Conservation (phyloP, 2,797 vertebrate genomes). For the Peromyscus attwateri region DNA sequence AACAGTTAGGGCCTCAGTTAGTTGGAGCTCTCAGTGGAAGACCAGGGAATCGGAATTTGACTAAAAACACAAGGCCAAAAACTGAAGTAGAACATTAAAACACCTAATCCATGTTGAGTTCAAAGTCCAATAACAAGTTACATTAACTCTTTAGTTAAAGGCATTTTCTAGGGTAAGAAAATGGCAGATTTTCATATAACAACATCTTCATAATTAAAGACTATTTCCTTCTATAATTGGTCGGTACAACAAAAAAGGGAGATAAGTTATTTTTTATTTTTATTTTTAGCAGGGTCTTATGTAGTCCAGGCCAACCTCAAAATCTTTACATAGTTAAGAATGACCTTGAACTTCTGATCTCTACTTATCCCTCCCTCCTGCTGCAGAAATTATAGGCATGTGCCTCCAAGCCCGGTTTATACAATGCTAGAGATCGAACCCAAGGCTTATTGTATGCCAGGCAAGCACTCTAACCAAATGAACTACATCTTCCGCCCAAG, state of each 20-base stretch:
- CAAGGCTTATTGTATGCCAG: neutral
- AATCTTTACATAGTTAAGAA: neutral
- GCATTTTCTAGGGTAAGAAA: conserved; percentile 21
- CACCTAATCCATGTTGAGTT: neutral
- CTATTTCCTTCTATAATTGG: conserved; percentile 27
- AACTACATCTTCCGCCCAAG: neutral
- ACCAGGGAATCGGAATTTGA: neutral
- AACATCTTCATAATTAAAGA: neutral
- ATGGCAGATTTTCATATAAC: neutral
- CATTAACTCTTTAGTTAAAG: neutral
- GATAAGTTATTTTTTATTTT: neutral
- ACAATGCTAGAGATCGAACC: neutral
- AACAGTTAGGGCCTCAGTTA: too few species aligned
- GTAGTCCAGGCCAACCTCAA: neutral
- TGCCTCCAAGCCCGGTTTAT: too few species aligned
- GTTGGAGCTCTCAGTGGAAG: neutral
- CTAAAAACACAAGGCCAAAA: conserved; percentile 47
- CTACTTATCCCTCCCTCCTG: neutral
- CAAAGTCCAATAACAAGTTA: neutral
- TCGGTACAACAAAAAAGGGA: neutral
- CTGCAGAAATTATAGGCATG: neutral
- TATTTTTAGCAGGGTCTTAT: neutral
- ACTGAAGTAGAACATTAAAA: conserved; percentile 4
- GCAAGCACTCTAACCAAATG: neutral
- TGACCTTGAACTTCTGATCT: neutral